These are phyloP conservation scores for Nymphalis urticae DNA, from an alignment of 2,888 invertebrate species.

Conservation along the genomic window DNA sequence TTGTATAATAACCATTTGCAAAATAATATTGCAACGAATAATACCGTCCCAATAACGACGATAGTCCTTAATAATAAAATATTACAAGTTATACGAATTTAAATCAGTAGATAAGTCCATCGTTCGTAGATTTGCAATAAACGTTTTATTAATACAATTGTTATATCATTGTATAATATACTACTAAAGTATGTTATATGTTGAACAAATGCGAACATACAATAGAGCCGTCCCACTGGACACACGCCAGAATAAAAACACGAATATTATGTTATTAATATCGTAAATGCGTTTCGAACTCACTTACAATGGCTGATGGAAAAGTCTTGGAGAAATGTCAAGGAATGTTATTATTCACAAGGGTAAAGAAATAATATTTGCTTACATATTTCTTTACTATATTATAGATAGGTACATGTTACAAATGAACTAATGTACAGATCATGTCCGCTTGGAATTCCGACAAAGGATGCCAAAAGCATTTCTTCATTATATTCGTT, in stretches of 20 bases:
- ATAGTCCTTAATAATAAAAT: too few species aligned
- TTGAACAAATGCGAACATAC: constrained; percentile 7
- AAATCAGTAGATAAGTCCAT: too few species aligned
- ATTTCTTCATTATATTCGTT: too few species aligned
- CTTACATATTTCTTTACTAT: background rate
- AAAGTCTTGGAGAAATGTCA: constrained; percentile 1
- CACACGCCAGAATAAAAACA: constrained; percentile 22
- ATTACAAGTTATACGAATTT: too few species aligned
- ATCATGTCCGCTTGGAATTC: too few species aligned
- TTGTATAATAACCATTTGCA: too few species aligned
- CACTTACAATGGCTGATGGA: constrained; percentile 7
- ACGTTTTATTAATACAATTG: background rate
- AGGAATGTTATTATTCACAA: background rate
- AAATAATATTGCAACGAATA: too few species aligned
- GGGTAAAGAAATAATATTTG: background rate
- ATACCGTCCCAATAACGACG: too few species aligned
- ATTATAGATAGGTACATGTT: too few species aligned
- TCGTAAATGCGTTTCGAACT: constrained; percentile 21
- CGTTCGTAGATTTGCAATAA: too few species aligned
- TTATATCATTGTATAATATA: constrained; percentile 3
- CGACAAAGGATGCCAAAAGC: too few species aligned
- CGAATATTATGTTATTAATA: constrained; percentile 19
- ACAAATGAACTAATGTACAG: too few species aligned
- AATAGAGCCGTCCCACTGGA: constrained; percentile 20
- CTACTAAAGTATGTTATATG: constrained; percentile 12